A percentile compares a stretch with the other conserved stretches of the same genome.
These are phyloP conservation scores for Tiliacea aurago DNA, from an alignment of 2,888 invertebrate species.

Conservation along the genomic window DNA sequence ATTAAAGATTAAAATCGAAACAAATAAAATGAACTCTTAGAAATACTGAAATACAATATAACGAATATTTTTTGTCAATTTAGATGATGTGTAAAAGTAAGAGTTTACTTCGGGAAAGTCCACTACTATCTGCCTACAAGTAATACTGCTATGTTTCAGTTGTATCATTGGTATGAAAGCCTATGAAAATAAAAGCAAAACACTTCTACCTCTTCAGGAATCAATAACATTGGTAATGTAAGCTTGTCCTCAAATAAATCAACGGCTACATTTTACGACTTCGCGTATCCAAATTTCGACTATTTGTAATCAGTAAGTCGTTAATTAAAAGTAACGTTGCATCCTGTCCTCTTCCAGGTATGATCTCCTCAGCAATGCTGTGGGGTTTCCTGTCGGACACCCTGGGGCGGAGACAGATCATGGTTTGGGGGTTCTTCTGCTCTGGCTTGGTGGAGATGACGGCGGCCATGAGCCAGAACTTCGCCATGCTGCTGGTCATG, in stretches of 20 bases:
- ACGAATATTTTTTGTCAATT: no score
- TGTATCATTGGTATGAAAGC: background rate
- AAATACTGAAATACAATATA: no score
- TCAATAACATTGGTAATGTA: no score
- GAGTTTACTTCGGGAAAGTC: no score
- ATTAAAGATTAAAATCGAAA: no score
- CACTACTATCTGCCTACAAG: background rate
- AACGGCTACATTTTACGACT: no score
- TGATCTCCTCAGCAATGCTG: constrained; percentile 93
- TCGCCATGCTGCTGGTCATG: constrained; percentile 92
- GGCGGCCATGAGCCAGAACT: constrained; percentile 92
- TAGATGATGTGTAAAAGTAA: no score
- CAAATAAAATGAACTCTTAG: no score
- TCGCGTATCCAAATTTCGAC: no score
- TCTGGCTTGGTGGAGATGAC: constrained; percentile 92
- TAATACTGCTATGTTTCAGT: background rate
- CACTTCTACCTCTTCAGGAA: background rate
- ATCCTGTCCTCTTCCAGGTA: constrained; percentile 88
- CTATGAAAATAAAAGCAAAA: background rate
- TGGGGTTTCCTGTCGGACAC: constrained; percentile 95
- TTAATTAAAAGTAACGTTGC: background rate
- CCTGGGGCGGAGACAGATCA: constrained; percentile 92
- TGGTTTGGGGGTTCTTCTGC: constrained; percentile 92
- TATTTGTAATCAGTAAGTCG: background rate
- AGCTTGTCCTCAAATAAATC: no score